phyloP scores from a whole-genome alignment of 2,113 vertebrate species.

The Dicaeum eximium region DNA sequence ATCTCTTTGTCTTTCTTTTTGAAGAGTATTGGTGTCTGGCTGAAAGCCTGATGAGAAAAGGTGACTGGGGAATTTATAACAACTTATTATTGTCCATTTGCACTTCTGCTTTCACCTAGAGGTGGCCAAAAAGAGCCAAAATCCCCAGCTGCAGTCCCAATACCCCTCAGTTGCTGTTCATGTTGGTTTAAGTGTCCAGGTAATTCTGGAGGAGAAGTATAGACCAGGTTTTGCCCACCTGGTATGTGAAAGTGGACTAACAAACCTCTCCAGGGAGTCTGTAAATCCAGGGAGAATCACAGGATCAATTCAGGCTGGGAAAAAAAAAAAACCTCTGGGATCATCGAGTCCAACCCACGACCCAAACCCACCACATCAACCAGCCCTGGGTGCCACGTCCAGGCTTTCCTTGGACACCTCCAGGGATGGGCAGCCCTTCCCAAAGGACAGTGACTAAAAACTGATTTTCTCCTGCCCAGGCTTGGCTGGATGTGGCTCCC shows the following conservation, averaged over 20 bases:
- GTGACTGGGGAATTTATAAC: background rate
- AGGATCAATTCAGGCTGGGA: background rate
- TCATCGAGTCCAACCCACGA: background rate
- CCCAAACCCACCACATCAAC: background rate
- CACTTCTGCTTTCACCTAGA: background rate
- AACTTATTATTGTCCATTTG: background rate
- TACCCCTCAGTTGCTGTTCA: background rate
- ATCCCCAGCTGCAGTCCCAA: background rate
- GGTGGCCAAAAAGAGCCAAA: background rate
- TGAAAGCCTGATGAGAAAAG: background rate
- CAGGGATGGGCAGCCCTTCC: background rate
- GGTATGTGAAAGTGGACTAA: background rate
- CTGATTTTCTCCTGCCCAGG: background rate
- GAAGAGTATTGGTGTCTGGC: background rate
- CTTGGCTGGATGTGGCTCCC: background rate
- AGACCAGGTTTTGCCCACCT: background rate
- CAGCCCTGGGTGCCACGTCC: background rate
- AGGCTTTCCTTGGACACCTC: background rate
- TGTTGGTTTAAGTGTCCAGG: background rate
- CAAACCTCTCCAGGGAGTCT: background rate
- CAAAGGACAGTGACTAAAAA: background rate
- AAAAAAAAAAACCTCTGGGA: background rate
- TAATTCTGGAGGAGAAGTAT: background rate
- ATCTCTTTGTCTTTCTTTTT: background rate
- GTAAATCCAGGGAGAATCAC: background rate